Evolutionary conservation across 2,113 vertebrate species (phyloP).

Genomic region (Variabilichromis moorii): DNA sequence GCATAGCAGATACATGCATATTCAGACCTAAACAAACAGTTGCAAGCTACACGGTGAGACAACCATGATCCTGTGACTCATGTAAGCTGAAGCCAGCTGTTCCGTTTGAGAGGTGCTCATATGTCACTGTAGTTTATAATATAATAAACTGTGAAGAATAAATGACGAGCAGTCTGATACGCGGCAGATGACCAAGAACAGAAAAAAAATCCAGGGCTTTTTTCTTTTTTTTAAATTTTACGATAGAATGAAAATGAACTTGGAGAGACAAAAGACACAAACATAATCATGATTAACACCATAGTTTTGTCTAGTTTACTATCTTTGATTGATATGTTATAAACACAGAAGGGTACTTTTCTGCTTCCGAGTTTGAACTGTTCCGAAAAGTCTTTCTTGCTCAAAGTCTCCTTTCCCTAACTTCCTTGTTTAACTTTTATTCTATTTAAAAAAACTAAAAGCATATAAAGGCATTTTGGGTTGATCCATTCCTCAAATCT

Average conservation of each 20-base stretch:
- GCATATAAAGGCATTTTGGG: neutral
- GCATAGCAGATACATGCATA: neutral
- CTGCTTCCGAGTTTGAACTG: neutral
- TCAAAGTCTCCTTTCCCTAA: neutral
- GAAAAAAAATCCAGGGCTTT: neutral
- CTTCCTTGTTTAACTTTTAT: neutral
- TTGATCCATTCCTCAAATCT: neutral
- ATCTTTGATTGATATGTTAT: neutral
- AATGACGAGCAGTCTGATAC: neutral
- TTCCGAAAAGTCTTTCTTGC: neutral
- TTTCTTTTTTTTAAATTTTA: accelerated
- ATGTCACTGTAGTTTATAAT: neutral
- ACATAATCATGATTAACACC: neutral
- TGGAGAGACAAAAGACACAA: neutral
- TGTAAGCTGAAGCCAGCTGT: neutral
- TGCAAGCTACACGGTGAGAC: neutral
- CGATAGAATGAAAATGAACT: neutral
- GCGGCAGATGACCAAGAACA: neutral
- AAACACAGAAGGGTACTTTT: neutral
- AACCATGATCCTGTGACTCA: neutral
- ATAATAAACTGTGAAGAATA: neutral
- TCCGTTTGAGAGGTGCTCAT: neutral
- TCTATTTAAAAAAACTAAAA: neutral
- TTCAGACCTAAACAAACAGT: neutral
- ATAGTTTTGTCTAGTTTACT: neutral